A percentile compares a stretch with the other conserved stretches of the same genome.
These are phyloP conservation scores for Mirza zaza DNA, from an alignment of 2,113 vertebrate species.

Conservation along the genomic window DNA sequence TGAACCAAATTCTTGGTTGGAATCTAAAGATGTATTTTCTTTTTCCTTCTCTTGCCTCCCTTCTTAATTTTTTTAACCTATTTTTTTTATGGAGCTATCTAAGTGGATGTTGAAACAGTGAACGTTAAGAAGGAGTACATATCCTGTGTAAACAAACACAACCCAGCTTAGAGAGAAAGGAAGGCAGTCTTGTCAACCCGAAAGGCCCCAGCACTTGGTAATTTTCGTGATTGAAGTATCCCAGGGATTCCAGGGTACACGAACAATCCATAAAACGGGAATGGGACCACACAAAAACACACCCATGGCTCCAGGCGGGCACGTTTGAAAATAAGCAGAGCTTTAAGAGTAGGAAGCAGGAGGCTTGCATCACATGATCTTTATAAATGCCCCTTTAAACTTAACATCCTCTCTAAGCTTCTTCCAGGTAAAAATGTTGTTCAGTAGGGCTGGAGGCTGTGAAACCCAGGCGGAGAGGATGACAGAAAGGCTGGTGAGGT, in stretches of 20 bases:
- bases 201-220: slow-evolving; percentile 35
- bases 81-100: slow-evolving; percentile 48
- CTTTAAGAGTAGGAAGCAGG: slow-evolving; percentile 38
- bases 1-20: not conserved
- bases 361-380: not conserved
- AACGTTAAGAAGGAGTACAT: slow-evolving; percentile 65
- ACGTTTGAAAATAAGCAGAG: slow-evolving; percentile 66
- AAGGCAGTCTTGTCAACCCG: slow-evolving; percentile 55
- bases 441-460: not conserved
- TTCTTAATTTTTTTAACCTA: slow-evolving; percentile 58
- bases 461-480: slow-evolving; percentile 20
- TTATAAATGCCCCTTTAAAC: slow-evolving; percentile 45
- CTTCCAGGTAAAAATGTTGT: slow-evolving; percentile 45
- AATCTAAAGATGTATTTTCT: slow-evolving; percentile 33
- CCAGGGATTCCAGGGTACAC: slow-evolving; percentile 58
- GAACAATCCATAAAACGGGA: slow-evolving; percentile 63
- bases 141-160: slow-evolving; percentile 74
- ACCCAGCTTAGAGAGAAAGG: slow-evolving; percentile 33
- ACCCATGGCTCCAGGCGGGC: slow-evolving; percentile 38
- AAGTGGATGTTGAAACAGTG: slow-evolving; percentile 67
- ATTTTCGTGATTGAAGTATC: slow-evolving; percentile 69
- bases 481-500: not conserved
- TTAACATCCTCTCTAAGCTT: slow-evolving; percentile 20
- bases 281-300: slow-evolving; percentile 70
- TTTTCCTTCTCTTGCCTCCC: slow-evolving; percentile 19